Base-by-base conservation (phyloP, 2,797 vertebrate genomes). In the Myotis vivesi region DNA sequence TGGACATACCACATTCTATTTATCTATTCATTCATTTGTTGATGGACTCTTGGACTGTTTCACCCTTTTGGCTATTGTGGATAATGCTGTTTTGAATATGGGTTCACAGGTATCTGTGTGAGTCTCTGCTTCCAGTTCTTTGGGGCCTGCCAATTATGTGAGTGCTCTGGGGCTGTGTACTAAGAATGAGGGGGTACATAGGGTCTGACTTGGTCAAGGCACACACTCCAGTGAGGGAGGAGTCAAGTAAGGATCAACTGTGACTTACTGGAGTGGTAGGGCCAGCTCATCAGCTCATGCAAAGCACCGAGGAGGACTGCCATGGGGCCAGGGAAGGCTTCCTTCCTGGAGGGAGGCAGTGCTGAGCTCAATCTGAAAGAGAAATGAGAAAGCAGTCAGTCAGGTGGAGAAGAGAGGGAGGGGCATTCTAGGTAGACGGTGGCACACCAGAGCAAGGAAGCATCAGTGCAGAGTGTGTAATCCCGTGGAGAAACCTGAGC, bases 61-160 rank as follows among this genome's bases (percentile, higher is more conserved):
- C 8, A 8, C 46, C 17, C 0, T 36, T 44, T 82, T 8, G 12
- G 28, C 33, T 59, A 11, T 75, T 86, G 84, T 85, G 62, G 69
- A 71, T 87, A 95, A 38, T 57, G 33, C 46, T 66, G 25, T 41
- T 90, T 1, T 55, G 68, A 87, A 33, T 33, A 38, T 20, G 20
- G 53, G 15, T 62, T 15, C 28, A 23, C 22, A 64, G 1, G 46
- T 66, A 30, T 49, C 19, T 55, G 7, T 38, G 8, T 68, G 51
- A 49, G 33, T 77, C 66, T 49, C 12, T 57, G 20, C 81, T 88
- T 73, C 73, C 46, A n/a, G 19, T 51, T 89, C n/a, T 87, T 92
- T 66, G 8, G 41, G 28, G n/a, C 44, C 64, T 72, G 9, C 19
- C 66, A 36, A 72, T 9, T 75, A 66, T 38, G 46, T 69, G 38